Base-by-base conservation (phyloP, 2,888 invertebrate genomes). In the Lottia scabra region DNA sequence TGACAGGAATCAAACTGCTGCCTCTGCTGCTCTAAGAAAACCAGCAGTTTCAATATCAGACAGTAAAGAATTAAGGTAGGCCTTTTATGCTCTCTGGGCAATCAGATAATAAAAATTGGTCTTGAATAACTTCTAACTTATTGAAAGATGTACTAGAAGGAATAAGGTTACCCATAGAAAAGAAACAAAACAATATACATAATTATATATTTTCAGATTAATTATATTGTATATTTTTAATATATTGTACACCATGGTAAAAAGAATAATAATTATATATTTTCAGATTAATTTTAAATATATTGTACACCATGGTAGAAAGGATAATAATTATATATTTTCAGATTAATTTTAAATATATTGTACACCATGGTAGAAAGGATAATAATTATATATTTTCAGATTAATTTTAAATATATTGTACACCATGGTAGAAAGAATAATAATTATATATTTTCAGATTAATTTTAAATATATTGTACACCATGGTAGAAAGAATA, bases 351-450 rank as follows among this genome's bases (percentile, higher is more conserved):
- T 80, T 91, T 99, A 56, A 96, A 96, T 75, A 95, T 98, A 76
- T 91, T 99, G 70, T 99, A 98, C 89, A 95, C 96, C 70, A 96
- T 99, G 84, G 95, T 98, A 38, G 99, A 99, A 91, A 95, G 96
- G 10, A 94, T 98, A 91, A 80, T n/a, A n/a, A n/a, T n/a, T n/a
- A n/a, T n/a, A n/a, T n/a, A n/a, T n/a, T 76, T 76, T 15, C 78
- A 89, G 90, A 83, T 94, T 97, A 5, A 96, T 99, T 80, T 91
- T 99, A 56, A 96, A 96, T 75, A 95, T 98, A 76, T 91, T 99
- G 70, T 99, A 98, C 89, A 95, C 96, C 70, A 96, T 99, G 84
- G 95, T 98, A 38, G 99, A 99, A 91, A 95, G 96, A 10, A 94
- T 98, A 91, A 80, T n/a, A n/a, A n/a, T n/a, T n/a, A n/a, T n/a